These are phyloP conservation scores for Molossus molossus DNA, from an alignment of 2,797 vertebrate species.

Conservation along the genomic window DNA sequence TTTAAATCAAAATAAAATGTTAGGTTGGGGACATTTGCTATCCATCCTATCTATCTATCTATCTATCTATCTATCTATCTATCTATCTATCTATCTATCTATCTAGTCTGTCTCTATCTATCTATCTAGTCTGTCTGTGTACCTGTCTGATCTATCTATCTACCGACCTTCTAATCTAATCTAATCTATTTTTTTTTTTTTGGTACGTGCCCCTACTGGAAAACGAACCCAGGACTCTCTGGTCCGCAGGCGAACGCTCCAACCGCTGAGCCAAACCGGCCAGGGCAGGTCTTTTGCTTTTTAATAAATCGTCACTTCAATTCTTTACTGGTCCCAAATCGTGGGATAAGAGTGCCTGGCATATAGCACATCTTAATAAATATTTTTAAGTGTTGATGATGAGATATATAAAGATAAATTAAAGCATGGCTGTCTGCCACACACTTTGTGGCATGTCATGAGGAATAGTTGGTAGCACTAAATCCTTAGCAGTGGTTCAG, in stretches of 20 bases:
- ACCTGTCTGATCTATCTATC: too few species aligned
- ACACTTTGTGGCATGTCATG: background rate
- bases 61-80: too few species aligned
- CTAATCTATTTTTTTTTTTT: too few species aligned
- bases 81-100: too few species aligned
- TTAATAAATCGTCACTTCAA: background rate
- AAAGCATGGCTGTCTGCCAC: background rate
- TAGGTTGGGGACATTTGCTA: background rate
- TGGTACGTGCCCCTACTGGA: too few species aligned
- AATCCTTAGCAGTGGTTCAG: background rate
- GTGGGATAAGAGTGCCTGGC: background rate
- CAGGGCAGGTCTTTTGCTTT: background rate
- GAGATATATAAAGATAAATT: background rate
- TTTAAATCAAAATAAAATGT: conserved; percentile 32
- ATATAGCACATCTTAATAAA: background rate
- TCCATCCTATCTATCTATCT: too few species aligned
- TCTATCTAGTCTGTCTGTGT: too few species aligned
- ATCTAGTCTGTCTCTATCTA: too few species aligned
- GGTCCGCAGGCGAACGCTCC: too few species aligned
- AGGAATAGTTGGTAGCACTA: background rate
- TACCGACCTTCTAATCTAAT: too few species aligned
- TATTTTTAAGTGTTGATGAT: background rate
- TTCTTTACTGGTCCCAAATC: conserved; percentile 7
- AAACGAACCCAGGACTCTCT: too few species aligned
- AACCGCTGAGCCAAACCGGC: background rate